Conservation (phyloP, 2,888 invertebrate genomes). For the Galeruca laticollis region DNA sequence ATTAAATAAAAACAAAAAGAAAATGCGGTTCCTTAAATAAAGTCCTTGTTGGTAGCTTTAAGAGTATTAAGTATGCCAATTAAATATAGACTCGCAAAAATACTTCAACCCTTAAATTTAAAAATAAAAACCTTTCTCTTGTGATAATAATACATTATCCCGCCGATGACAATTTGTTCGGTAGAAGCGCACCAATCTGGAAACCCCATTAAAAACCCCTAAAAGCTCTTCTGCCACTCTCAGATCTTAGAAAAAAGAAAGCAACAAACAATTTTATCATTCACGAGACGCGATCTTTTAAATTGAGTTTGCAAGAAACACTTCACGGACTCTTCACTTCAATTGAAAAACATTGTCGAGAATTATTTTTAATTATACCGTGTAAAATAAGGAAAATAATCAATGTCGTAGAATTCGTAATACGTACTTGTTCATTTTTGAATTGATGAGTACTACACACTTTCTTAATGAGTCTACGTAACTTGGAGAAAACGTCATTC, state of each 20-base stretch:
- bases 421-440: slow-evolving; percentile 79
- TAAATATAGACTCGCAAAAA: neutral
- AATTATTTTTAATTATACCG: neutral
- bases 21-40: no score
- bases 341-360: neutral
- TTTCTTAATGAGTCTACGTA: slow-evolving; percentile 58
- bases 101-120: neutral
- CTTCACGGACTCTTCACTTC: neutral
- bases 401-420: no score
- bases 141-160: neutral
- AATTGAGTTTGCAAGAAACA: neutral
- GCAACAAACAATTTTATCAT: slow-evolving; percentile 7
- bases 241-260: neutral
- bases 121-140: no score
- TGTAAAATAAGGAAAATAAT: neutral
- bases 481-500: slow-evolving; percentile 56
- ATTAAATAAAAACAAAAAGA: no score
- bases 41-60: neutral
- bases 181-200: neutral
- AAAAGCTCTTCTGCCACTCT: neutral
- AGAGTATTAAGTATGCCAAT: neutral
- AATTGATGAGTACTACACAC: slow-evolving; percentile 84
- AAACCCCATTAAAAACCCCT: neutral
- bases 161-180: neutral
- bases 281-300: neutral